A percentile compares a stretch with the other conserved stretches of the same genome.
Evolutionary conservation across 2,113 vertebrate species (phyloP).

Genomic region (Hepsetus odoe): DNA sequence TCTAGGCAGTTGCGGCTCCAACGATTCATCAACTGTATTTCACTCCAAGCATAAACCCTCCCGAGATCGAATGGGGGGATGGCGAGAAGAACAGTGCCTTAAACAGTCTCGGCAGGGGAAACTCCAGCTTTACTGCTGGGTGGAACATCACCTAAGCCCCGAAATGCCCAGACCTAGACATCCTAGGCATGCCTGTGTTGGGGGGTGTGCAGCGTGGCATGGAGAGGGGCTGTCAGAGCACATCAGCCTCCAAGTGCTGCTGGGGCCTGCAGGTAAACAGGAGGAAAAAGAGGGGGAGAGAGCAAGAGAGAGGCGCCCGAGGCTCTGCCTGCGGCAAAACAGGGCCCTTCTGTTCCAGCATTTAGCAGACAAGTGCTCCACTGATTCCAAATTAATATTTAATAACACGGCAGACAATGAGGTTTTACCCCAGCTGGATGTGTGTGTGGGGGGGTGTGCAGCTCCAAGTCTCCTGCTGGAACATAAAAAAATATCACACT

Average conservation of each 20-base stretch:
- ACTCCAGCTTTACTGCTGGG: background rate
- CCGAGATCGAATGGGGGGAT: slow-evolving; percentile 8
- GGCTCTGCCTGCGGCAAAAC: slow-evolving; percentile 68
- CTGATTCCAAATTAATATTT: slow-evolving; percentile 80
- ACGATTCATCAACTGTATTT: slow-evolving; percentile 38
- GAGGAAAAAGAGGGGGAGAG: slow-evolving; percentile 53
- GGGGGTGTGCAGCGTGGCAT: slow-evolving; percentile 11
- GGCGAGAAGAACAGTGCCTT: slow-evolving; percentile 1
- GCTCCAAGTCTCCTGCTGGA: background rate
- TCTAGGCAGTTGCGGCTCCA: slow-evolving; percentile 41
- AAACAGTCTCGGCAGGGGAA: background rate
- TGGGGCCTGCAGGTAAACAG: slow-evolving; percentile 68
- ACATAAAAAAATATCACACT: background rate
- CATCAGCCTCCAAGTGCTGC: slow-evolving; percentile 55
- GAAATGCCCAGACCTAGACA: background rate
- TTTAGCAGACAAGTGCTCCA: slow-evolving; percentile 78
- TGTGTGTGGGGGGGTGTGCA: slow-evolving; percentile 6
- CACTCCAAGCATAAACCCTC: slow-evolving; percentile 36
- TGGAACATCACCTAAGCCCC: background rate
- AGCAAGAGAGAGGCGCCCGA: slow-evolving; percentile 42
- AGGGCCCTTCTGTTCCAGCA: slow-evolving; percentile 70
- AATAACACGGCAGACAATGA: slow-evolving; percentile 66
- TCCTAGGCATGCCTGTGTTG: background rate
- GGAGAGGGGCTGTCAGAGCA: slow-evolving; percentile 58
- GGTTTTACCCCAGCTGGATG: slow-evolving; percentile 55